A percentile compares a stretch with the other conserved stretches of the same genome.
Conservation (phyloP, 1,140 invertebrate species). For the roundworm (Caenorhabditis elegans) region DNA sequence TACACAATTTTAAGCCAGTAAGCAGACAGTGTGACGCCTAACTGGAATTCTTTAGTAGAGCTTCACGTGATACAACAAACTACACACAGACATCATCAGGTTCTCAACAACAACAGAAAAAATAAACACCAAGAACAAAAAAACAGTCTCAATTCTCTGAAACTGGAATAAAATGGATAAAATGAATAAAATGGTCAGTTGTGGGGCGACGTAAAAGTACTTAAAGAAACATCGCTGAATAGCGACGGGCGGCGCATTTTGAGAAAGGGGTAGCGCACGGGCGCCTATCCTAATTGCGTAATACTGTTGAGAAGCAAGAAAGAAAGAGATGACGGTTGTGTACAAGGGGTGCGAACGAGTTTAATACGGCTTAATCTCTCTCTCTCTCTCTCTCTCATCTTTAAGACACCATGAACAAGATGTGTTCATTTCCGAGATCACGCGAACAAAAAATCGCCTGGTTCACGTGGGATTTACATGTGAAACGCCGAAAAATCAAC, state of each 20-base stretch:
- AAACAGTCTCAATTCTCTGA: background rate
- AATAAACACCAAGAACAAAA: no score
- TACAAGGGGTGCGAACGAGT: background rate
- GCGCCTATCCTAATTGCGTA: constrained; percentile 9
- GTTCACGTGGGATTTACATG: no score
- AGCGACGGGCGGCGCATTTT: background rate
- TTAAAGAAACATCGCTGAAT: background rate
- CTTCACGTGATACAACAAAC: no score
- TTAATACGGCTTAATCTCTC: background rate
- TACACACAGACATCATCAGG: no score
- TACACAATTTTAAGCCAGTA: no score
- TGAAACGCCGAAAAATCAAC: no score
- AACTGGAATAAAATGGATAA: constrained; percentile 29
- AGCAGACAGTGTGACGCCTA: no score
- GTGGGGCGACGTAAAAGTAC: background rate
- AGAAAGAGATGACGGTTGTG: no score
- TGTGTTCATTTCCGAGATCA: constrained; percentile 17
- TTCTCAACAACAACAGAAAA: no score
- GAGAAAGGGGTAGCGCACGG: background rate
- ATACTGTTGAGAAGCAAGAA: background rate
- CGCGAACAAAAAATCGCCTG: no score
- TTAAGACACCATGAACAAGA: background rate
- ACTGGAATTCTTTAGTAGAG: no score
- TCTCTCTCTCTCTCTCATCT: background rate
- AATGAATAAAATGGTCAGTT: constrained; percentile 18